Evolutionary conservation across 2,797 vertebrate genomes (phyloP).

Genomic region (Lepilemur septentrionalis): DNA sequence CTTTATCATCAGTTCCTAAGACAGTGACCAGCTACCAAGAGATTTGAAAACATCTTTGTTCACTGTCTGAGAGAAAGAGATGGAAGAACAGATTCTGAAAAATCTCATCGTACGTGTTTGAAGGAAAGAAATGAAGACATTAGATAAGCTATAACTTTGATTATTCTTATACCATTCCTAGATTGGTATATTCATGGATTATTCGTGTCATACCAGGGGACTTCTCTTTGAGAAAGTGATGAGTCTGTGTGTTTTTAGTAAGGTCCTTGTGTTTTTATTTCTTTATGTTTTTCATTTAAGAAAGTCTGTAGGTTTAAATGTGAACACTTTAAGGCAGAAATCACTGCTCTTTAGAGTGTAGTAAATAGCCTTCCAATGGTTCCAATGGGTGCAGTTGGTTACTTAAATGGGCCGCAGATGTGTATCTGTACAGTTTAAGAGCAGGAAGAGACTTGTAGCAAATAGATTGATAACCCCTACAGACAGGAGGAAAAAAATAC

Average conservation of each 20-base stretch:
- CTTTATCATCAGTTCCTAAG: background rate
- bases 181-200: constrained; percentile 1
- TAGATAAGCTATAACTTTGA: background rate
- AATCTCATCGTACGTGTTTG: background rate
- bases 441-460: constrained; percentile 6
- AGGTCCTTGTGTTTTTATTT: constrained; percentile 50
- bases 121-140: constrained; percentile 15
- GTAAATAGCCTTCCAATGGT: constrained; percentile 52
- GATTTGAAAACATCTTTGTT: background rate
- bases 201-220: constrained; percentile 6
- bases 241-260: constrained; percentile 49
- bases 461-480: constrained; percentile 16
- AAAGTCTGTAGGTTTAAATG: constrained; percentile 49
- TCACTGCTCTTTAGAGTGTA: constrained; percentile 59
- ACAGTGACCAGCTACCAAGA: background rate
- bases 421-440: constrained; percentile 26
- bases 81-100: background rate
- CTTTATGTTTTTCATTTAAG: constrained; percentile 57
- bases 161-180: constrained; percentile 4
- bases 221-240: constrained; percentile 42
- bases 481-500: background rate
- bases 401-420: constrained; percentile 54
- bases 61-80: background rate
- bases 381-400: constrained; percentile 58
- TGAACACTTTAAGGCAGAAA: constrained; percentile 57